A percentile compares a stretch with the other conserved stretches of the same genome.
Conservation (phyloP, 35 echinoderm and acorn worm species). For the Amphiura filiformis region DNA sequence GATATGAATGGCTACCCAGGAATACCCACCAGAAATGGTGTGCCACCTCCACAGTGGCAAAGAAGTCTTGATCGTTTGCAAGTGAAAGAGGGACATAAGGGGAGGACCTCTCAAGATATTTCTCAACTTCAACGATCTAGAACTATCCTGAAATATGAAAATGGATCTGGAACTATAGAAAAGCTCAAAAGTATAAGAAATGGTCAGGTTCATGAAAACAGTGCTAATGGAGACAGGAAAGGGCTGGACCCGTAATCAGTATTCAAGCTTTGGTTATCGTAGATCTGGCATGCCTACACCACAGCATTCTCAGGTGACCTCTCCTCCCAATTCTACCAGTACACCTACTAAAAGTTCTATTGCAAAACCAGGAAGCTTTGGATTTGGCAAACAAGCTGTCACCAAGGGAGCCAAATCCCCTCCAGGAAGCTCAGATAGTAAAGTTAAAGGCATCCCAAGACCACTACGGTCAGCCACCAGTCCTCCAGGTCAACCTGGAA, state of each 20-base stretch:
- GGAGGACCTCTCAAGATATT: not conserved
- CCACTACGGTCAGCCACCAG: not conserved
- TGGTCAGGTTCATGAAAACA: slow-evolving; percentile 29
- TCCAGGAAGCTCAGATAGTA: not conserved
- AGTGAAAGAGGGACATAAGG: slow-evolving; percentile 9
- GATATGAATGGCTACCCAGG: slow-evolving; percentile 31
- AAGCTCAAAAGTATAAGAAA: not conserved
- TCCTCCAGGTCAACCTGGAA: not conserved
- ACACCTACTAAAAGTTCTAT: slow-evolving; percentile 40
- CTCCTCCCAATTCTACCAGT: slow-evolving; percentile 3
- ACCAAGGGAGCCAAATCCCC: not conserved
- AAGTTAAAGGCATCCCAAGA: not conserved
- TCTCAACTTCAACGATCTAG: not conserved
- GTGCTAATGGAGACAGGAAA: slow-evolving; percentile 3
- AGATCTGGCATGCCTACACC: slow-evolving; percentile 6
- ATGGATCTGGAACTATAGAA: slow-evolving; percentile 21
- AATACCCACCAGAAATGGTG: slow-evolving; percentile 24
- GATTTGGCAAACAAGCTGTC: not conserved
- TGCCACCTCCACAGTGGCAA: slow-evolving; percentile 76
- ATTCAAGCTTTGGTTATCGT: slow-evolving; percentile 13
- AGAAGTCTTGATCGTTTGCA: slow-evolving; percentile 74
- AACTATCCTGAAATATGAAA: slow-evolving; percentile 31
- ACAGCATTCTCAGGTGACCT: not conserved
- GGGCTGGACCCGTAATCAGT: slow-evolving; percentile 15
- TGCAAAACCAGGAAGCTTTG: slow-evolving; percentile 28